phyloP scores from a whole-genome alignment of 2,888 invertebrate species.

The Chouioia cunea region DNA sequence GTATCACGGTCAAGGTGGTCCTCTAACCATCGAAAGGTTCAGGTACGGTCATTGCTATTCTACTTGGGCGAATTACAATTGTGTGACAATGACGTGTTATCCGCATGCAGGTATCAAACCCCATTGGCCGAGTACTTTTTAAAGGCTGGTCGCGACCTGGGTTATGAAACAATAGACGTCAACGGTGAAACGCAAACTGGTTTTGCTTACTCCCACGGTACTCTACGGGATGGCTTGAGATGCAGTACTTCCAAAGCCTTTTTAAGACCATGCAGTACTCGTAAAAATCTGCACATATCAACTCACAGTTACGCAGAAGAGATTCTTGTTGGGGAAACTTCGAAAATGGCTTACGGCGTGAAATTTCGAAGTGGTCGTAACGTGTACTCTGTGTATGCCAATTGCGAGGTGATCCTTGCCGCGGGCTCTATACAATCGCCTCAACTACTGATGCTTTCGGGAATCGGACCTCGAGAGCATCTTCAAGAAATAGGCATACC shows the following conservation, averaged over 20 bases:
- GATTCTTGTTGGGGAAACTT: slow-evolving; percentile 74
- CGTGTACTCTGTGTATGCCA: slow-evolving; percentile 72
- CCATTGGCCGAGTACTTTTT: slow-evolving; percentile 79
- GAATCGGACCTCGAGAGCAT: slow-evolving; percentile 79
- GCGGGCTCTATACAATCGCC: slow-evolving; percentile 89
- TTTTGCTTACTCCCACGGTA: slow-evolving; percentile 82
- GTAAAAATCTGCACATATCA: slow-evolving; percentile 82
- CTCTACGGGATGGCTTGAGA: slow-evolving; percentile 81
- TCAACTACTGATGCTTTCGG: slow-evolving; percentile 88
- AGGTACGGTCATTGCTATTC: slow-evolving; percentile 66
- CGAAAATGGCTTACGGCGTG: slow-evolving; percentile 77
- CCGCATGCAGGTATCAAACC: slow-evolving; percentile 73
- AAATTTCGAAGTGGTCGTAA: slow-evolving; percentile 72
- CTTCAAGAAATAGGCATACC: slow-evolving; percentile 74
- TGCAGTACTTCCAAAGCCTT: slow-evolving; percentile 90
- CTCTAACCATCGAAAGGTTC: slow-evolving; percentile 77
- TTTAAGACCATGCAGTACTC: slow-evolving; percentile 75
- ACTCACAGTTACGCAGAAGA: slow-evolving; percentile 78
- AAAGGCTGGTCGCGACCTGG: slow-evolving; percentile 77
- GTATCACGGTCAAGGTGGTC: slow-evolving; percentile 81
- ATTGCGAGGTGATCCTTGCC: slow-evolving; percentile 84
- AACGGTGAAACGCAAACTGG: slow-evolving; percentile 87
- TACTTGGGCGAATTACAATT: background rate
- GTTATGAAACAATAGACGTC: slow-evolving; percentile 79
- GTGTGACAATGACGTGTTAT: too few relatives aligned